Evolutionary conservation across 1,140 invertebrate species (phyloP).

Genomic region (Papilio machaon): DNA sequence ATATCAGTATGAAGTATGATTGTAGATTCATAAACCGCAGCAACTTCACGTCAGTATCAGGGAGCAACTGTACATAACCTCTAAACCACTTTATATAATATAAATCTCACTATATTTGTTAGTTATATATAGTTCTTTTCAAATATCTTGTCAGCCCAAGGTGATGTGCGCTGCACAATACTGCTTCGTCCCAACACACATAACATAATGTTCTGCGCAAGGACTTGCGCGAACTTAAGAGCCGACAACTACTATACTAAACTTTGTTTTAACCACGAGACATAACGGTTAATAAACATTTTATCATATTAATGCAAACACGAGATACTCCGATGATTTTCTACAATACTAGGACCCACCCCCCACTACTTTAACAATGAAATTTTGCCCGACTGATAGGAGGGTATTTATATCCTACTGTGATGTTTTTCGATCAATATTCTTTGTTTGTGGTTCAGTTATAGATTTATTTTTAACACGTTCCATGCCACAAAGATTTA

Average conservation of each 20-base stretch:
- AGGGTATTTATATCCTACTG: not conserved
- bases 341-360: conserved; percentile 9
- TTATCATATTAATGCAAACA: not conserved
- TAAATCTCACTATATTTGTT: conserved; percentile 40
- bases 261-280: not conserved
- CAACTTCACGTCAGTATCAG: not conserved
- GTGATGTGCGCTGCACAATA: too few relatives aligned
- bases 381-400: not conserved
- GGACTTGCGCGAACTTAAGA: too few relatives aligned
- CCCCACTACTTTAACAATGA: not conserved
- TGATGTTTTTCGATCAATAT: too few relatives aligned
- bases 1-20: too few relatives aligned
- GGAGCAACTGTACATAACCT: not conserved
- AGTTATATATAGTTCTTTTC: not conserved
- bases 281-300: not conserved
- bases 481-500: too few relatives aligned
- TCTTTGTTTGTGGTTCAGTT: too few relatives aligned
- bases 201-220: too few relatives aligned
- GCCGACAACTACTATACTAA: not conserved
- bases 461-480: too few relatives aligned
- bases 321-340: not conserved
- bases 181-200: too few relatives aligned
- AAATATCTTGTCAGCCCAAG: too few relatives aligned
- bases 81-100: conserved; percentile 42
- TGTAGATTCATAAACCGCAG: not conserved